Percentiles rank a stretch among this genome's conserved stretches.
These are phyloP conservation scores for Callaeas wilsoni DNA, from an alignment of 2,113 vertebrate genomes.

Conservation along the genomic window DNA sequence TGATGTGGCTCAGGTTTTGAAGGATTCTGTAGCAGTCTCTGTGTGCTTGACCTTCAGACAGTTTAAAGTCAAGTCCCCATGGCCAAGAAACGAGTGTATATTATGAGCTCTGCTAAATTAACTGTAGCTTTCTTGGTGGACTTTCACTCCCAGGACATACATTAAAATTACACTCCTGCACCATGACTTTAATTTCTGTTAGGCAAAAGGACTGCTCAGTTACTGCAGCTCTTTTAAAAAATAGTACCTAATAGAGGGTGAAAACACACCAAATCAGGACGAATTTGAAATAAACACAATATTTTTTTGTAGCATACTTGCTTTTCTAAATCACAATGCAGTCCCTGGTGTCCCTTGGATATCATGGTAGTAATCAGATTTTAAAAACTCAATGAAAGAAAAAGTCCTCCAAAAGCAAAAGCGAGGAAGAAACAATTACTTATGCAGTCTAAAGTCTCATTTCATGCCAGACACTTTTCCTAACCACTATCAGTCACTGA, in stretches of 20 bases:
- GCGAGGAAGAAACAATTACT: not conserved
- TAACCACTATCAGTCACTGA: not conserved
- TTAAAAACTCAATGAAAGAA: not conserved
- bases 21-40: not conserved
- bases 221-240: not conserved
- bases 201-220: not conserved
- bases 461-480: not conserved
- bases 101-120: constrained; percentile 38
- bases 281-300: not conserved
- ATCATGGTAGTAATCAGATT: not conserved
- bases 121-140: not conserved
- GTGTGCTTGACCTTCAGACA: constrained; percentile 26
- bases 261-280: not conserved
- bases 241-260: not conserved
- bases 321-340: not conserved
- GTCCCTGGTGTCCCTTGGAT: not conserved
- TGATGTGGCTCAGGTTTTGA: not conserved
- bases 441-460: not conserved
- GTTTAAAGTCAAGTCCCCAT: constrained; percentile 29
- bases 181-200: not conserved
- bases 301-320: not conserved
- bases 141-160: constrained; percentile 27
- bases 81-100: not conserved
- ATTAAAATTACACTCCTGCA: not conserved
- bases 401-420: not conserved